phyloP scores from a whole-genome alignment of 2,888 invertebrate genomes.

The Caenorhabditis sulstoni region DNA sequence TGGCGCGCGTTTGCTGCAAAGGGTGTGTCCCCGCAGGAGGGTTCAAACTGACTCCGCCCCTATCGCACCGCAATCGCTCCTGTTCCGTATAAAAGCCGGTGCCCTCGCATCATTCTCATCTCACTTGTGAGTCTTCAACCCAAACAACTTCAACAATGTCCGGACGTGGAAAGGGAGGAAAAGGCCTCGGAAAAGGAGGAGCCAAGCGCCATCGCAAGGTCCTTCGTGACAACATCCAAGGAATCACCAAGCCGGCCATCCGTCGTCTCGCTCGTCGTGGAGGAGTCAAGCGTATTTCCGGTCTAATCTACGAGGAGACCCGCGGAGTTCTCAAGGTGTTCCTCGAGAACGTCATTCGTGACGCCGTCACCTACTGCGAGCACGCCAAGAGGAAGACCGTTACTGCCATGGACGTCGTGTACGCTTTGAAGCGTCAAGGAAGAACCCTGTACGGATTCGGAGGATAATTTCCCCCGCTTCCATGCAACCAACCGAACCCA shows the following conservation, averaged over 20 bases:
- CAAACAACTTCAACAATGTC: constrained; percentile 75
- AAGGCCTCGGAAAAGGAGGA: constrained; percentile 88
- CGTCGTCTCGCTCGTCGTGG: constrained; percentile 82
- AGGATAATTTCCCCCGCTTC: no score
- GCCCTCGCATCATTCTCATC: no score
- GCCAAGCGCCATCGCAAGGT: constrained; percentile 86
- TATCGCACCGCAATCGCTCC: no score
- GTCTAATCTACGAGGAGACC: constrained; percentile 67
- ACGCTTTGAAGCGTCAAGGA: constrained; percentile 81
- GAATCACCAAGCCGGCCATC: constrained; percentile 79
- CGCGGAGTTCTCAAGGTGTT: constrained; percentile 84
- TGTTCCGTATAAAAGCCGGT: no score
- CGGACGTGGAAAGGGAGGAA: constrained; percentile 88
- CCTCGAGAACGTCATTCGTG: constrained; percentile 89
- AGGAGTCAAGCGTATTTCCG: constrained; percentile 81
- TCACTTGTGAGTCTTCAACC: no score
- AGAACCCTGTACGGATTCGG: constrained; percentile 75
- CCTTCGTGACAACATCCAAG: constrained; percentile 76
- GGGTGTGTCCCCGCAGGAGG: no score
- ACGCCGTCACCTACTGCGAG: constrained; percentile 91
- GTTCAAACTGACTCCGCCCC: no score
- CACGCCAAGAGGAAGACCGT: constrained; percentile 92
- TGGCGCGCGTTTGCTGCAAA: no score
- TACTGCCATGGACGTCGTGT: constrained; percentile 91
- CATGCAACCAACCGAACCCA: constrained; percentile 63